Percentiles rank a stretch among this genome's conserved stretches.
Conservation (phyloP, 2,888 invertebrate species). For the Stomorhina lunata region DNA sequence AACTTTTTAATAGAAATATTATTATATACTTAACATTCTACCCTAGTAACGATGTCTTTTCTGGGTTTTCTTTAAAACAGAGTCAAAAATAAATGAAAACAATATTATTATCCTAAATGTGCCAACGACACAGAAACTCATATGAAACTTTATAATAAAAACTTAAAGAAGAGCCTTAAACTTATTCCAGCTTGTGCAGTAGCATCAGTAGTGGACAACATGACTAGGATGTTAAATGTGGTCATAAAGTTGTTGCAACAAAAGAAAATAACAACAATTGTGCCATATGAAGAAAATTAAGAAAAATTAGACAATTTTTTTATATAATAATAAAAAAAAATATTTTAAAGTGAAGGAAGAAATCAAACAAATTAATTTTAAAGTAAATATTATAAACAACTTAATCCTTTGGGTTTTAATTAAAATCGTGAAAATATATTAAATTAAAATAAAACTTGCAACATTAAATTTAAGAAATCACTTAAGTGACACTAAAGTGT, state of each 20-base stretch:
- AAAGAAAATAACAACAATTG: background rate
- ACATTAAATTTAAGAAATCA: too few species aligned
- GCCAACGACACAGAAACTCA: background rate
- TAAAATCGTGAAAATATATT: too few species aligned
- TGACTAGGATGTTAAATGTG: background rate
- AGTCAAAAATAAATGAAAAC: background rate
- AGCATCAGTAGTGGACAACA: background rate
- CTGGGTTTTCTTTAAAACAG: background rate
- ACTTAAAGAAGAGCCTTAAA: background rate
- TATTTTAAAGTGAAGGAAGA: too few species aligned
- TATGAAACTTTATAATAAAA: conserved; percentile 9
- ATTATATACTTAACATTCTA: background rate
- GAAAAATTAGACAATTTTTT: background rate
- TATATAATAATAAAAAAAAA: background rate
- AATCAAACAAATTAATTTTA: too few species aligned
- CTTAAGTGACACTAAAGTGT: too few species aligned
- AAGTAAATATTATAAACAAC: too few species aligned
- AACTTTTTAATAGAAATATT: background rate
- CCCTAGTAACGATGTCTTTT: too few species aligned
- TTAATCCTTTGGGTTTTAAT: too few species aligned
- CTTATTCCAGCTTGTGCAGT: background rate
- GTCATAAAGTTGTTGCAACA: conserved; percentile 1
- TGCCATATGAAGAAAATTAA: background rate
- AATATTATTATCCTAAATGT: background rate
- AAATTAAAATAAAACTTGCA: too few species aligned